These are phyloP conservation scores for Microplitis manilae DNA, from an alignment of 2,888 invertebrate species.

Conservation along the genomic window DNA sequence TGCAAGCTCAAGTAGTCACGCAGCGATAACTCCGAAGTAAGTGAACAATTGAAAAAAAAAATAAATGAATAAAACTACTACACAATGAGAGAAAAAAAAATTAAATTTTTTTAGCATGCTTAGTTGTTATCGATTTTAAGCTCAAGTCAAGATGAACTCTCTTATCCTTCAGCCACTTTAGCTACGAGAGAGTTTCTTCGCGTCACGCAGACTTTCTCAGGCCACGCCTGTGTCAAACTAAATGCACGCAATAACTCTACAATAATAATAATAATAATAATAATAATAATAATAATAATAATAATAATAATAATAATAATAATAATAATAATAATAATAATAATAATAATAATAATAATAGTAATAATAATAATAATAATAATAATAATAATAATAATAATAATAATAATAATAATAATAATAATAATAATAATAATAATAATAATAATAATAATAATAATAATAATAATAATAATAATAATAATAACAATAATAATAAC, in stretches of 20 bases:
- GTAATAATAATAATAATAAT: slow-evolving; percentile 50
- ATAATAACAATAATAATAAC: background rate
- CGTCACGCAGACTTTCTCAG: slow-evolving; percentile 32
- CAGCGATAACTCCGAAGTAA: background rate
- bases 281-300: slow-evolving; percentile 48
- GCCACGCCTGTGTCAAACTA: slow-evolving; percentile 45
- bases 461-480: slow-evolving; percentile 50
- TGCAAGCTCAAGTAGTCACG: background rate
- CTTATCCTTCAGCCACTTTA: slow-evolving; percentile 22
- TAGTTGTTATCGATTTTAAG: slow-evolving; percentile 49
- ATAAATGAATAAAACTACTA: background rate
- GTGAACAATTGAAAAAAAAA: slow-evolving; percentile 2
- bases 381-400: slow-evolving; percentile 48
- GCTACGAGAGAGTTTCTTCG: slow-evolving; percentile 16
- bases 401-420: slow-evolving; percentile 31
- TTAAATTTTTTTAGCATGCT: slow-evolving; percentile 47
- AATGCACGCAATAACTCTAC: slow-evolving; percentile 46
- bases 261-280: slow-evolving; percentile 42
- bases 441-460: slow-evolving; percentile 47
- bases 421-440: slow-evolving; percentile 42
- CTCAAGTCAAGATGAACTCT: slow-evolving; percentile 25
- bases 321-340: background rate
- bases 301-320: slow-evolving; percentile 50
- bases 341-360: slow-evolving; percentile 27
- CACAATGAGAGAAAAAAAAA: background rate